Conservation (phyloP, 2,113 vertebrate genomes). For the Anarhynchus alexandrinus region DNA sequence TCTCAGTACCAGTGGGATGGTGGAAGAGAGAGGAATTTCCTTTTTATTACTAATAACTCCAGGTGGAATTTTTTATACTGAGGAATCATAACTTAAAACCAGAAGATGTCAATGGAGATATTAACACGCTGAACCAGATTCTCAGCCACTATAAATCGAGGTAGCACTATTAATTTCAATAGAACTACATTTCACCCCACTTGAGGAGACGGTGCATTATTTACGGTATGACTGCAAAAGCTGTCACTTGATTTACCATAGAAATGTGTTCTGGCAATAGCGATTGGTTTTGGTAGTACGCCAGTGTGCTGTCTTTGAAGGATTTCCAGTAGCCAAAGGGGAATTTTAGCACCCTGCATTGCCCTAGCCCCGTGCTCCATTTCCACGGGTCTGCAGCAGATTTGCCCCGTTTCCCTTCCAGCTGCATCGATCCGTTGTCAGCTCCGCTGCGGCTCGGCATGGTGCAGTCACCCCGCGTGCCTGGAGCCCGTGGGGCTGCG, state of each 20-base stretch:
- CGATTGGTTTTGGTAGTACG: not conserved
- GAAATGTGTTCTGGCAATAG: not conserved
- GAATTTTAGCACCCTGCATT: not conserved
- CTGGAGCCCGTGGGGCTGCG: accelerated
- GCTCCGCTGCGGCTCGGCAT: accelerated
- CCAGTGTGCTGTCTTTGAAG: conserved; percentile 46
- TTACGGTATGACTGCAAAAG: not conserved
- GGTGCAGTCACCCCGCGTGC: accelerated
- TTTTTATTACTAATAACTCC: not conserved
- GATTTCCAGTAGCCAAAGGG: conserved; percentile 41
- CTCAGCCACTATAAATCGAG: not conserved
- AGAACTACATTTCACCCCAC: not conserved
- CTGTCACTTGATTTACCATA: not conserved
- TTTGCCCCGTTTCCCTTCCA: not conserved
- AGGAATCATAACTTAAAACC: not conserved
- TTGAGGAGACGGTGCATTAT: not conserved
- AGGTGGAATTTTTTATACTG: conserved; percentile 15
- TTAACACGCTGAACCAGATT: not conserved
- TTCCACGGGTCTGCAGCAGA: accelerated
- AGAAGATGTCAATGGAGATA: not conserved
- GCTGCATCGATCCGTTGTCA: not conserved
- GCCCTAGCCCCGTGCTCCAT: accelerated
- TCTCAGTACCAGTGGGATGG: not conserved
- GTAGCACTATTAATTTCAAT: not conserved
- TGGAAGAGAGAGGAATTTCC: not conserved